phyloP scores from a whole-genome alignment of 2,113 vertebrate species.

The Phylloscopus whistleri region DNA sequence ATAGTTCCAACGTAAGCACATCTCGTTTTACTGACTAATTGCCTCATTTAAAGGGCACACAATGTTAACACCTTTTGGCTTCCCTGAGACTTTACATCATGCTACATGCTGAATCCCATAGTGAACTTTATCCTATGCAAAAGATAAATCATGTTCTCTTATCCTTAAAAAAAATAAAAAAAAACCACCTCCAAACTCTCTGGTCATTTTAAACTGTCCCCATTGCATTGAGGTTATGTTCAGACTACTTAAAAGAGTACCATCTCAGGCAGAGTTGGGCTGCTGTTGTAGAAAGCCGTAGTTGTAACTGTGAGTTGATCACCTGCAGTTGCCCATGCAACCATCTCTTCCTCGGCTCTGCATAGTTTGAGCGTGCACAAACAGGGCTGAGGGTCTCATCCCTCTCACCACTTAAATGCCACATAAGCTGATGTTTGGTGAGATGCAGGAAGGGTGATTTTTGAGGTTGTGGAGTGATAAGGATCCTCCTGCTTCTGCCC shows the following conservation, averaged over 20 bases:
- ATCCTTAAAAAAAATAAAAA: neutral
- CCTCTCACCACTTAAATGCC: neutral
- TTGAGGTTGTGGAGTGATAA: neutral
- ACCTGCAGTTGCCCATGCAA: neutral
- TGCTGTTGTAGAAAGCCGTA: neutral
- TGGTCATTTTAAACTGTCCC: neutral
- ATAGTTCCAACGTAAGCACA: slow-evolving; percentile 45
- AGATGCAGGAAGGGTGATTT: neutral
- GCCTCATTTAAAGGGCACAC: slow-evolving; percentile 47
- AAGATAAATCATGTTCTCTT: neutral
- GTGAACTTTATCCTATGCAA: neutral
- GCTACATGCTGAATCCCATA: neutral
- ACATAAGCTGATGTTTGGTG: neutral
- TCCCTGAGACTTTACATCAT: slow-evolving; percentile 28
- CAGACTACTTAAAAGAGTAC: neutral
- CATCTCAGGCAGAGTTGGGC: neutral
- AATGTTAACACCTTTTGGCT: slow-evolving; percentile 52
- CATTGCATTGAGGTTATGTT: neutral
- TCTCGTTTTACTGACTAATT: neutral
- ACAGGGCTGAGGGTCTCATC: neutral
- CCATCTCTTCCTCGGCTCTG: neutral
- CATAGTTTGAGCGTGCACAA: neutral
- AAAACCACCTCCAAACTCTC: neutral
- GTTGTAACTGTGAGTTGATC: neutral
- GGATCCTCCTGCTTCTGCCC: neutral